Evolutionary conservation across 2,888 invertebrate genomes (phyloP).

Genomic region (Drosophila multiciliata): DNA sequence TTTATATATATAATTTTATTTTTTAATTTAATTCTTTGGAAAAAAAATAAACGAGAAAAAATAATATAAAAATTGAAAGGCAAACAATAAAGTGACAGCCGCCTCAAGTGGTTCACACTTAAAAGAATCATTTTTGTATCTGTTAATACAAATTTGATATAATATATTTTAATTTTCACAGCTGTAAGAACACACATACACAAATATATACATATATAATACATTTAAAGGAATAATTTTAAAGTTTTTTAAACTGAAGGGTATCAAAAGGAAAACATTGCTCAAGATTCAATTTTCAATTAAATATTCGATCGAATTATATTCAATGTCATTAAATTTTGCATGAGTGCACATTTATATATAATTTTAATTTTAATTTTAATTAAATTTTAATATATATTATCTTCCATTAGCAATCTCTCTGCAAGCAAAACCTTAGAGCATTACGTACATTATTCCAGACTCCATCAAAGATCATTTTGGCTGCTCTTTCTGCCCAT

Average conservation of each 20-base stretch:
- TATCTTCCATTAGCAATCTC: background rate
- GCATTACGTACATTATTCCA: slow-evolving; percentile 8
- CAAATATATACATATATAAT: background rate
- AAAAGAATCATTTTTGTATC: background rate
- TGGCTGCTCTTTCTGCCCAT: background rate
- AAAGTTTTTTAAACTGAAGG: no score
- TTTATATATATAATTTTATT: background rate
- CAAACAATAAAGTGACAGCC: slow-evolving; percentile 70
- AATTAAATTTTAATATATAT: background rate
- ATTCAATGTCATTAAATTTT: background rate
- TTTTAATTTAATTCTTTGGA: background rate
- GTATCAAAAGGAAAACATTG: no score
- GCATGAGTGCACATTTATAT: background rate
- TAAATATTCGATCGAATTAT: background rate
- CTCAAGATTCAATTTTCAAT: no score
- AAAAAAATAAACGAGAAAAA: slow-evolving; percentile 55
- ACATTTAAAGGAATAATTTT: background rate
- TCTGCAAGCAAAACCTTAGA: background rate
- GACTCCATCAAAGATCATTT: slow-evolving; percentile 10
- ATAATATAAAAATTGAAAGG: slow-evolving; percentile 79
- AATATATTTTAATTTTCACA: no score
- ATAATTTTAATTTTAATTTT: background rate
- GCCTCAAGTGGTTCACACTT: slow-evolving; percentile 57
- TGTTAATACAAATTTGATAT: background rate
- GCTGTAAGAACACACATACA: background rate